Base-by-base conservation (phyloP, 2,797 vertebrate genomes). In the Alfaro cultratus region DNA sequence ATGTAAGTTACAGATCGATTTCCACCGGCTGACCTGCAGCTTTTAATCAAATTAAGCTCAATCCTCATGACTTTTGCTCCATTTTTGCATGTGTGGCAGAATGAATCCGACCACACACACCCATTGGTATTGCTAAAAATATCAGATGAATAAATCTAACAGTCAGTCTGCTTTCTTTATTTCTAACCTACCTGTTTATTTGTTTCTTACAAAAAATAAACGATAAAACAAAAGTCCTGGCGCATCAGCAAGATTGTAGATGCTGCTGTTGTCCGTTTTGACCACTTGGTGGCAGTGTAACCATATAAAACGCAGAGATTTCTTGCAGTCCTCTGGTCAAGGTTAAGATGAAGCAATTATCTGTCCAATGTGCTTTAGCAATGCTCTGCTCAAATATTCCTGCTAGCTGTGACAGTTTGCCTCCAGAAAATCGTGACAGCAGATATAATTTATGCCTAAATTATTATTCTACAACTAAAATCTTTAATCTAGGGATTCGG, bases 201-300 rank as follows among this genome's bases (percentile, higher is more conserved):
- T 85, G 23, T 41, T 51, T 76, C 67, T 43, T 41, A 51, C 21
- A 39, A 45, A 71, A 15, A 31, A 12, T 0, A 15, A 60, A 60
- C 49, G 2, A 6, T 2, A 6, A 60, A 60, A 31, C n/a, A 60
- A 60, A 60, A 76, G 36, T 34, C 74, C 34, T 76, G 41, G 29
- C 11, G 62, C 75, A 67, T 26, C 71, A 77, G 47, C 34, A 12
- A 74, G 75, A 60, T 80, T 70, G 74, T 34, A 36, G 47, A 43
- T 74, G 74, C 57, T 84, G 82, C 80, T 80, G 73, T 88, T 87
- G 73, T 85, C 68, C 57, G 46, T 1, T 1, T 5, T 23, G 41
- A 83, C 92, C 94, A 93, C 85, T 64, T 46, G 92, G 84, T 83
- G 74, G 72, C 87, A 89, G 87, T 91, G 80, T 86, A 85, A 70